phyloP scores from a whole-genome alignment of 2,797 vertebrate genomes.

The Gallinago solitaria region DNA sequence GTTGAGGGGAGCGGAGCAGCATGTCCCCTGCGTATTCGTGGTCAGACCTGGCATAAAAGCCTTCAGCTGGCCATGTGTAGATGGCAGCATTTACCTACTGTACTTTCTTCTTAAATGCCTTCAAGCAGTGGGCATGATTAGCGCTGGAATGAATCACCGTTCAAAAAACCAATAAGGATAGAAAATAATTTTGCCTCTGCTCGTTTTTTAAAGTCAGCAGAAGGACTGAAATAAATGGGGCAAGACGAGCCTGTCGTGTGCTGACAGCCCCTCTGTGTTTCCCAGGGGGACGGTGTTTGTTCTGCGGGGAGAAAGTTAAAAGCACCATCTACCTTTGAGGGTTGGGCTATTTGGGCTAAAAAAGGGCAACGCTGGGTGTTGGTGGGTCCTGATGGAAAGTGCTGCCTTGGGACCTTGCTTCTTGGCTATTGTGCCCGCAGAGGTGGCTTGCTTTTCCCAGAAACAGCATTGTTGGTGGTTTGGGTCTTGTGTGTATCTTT shows the following conservation, averaged over 20 bases:
- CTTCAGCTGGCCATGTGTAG: conserved; percentile 38
- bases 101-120: background rate
- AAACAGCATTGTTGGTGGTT: background rate
- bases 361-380: background rate
- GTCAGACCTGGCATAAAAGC: background rate
- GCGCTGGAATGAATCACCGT: background rate
- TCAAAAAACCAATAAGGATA: background rate
- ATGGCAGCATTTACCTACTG: conserved; percentile 55
- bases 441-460: background rate
- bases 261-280: background rate
- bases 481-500: background rate
- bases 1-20: background rate
- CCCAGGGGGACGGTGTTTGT: background rate
- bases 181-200: background rate
- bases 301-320: background rate
- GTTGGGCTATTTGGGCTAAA: background rate
- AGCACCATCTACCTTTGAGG: background rate
- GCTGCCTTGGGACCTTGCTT: background rate
- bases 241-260: fast-evolving
- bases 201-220: background rate
- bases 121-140: background rate
- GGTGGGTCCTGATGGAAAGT: background rate
- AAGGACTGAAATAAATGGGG: background rate
- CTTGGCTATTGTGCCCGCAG: background rate
- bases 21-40: background rate